phyloP scores from a whole-genome alignment of 1,140 invertebrate species.

The Drosophila repletoides region DNA sequence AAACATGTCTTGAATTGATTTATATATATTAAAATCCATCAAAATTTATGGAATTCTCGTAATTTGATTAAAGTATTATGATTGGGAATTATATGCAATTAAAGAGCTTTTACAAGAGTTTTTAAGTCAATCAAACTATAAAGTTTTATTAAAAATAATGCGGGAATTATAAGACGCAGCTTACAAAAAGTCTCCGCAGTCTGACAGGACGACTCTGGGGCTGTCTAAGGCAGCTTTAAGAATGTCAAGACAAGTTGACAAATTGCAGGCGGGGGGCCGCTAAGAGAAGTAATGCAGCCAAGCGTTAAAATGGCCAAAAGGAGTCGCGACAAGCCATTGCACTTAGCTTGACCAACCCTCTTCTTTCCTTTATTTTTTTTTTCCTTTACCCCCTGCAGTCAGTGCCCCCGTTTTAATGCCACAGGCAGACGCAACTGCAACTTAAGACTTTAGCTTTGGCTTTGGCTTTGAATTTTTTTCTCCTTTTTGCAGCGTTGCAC shows the following conservation, averaged over 20 bases:
- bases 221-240: conserved; percentile 58
- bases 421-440: conserved; percentile 47
- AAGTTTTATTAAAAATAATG: conserved; percentile 42
- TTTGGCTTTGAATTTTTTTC: no score
- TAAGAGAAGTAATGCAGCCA: conserved; percentile 1
- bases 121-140: conserved; percentile 41
- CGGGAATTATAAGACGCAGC: conserved; percentile 47
- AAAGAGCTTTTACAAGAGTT: no score
- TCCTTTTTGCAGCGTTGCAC: conserved; percentile 28
- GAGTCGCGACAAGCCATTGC: conserved; percentile 67
- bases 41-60: no score
- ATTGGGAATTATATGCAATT: no score
- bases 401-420: conserved; percentile 4
- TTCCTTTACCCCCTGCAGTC: no score
- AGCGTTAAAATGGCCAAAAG: conserved; percentile 50
- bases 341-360: conserved; percentile 72
- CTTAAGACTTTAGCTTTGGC: conserved; percentile 32
- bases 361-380: no score
- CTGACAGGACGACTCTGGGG: conserved; percentile 36
- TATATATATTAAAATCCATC: neutral
- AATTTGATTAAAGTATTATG: no score
- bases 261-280: conserved; percentile 34
- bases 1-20: no score
- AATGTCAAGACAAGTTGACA: conserved; percentile 59
- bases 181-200: conserved; percentile 32